Conservation (phyloP, 2,888 invertebrate species). For the Thymelicus sylvestris region DNA sequence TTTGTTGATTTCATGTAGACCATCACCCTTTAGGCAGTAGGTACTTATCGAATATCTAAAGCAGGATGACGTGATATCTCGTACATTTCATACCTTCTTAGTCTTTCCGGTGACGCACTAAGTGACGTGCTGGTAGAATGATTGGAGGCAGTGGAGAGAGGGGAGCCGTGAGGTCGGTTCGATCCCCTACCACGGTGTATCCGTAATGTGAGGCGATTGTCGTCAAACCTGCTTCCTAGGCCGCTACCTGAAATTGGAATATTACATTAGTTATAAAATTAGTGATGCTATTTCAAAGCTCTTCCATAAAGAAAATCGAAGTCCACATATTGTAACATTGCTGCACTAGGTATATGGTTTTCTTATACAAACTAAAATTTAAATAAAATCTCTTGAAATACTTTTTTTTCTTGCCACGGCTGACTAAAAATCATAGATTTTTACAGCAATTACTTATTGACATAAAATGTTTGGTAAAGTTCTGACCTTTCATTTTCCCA, state of each 20-base stretch:
- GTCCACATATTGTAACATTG: too few species aligned
- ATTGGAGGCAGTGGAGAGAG: constrained; percentile 88
- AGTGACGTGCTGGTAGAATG: constrained; percentile 88
- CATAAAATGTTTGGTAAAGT: too few species aligned
- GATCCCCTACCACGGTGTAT: constrained; percentile 95
- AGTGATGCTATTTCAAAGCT: too few species aligned
- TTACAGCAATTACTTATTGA: not conserved
- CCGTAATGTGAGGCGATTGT: constrained; percentile 94
- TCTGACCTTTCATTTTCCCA: constrained; percentile 50
- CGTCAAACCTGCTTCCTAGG: constrained; percentile 91
- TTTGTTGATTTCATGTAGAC: too few species aligned
- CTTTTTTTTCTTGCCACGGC: too few species aligned
- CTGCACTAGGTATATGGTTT: too few species aligned
- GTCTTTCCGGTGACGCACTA: constrained; percentile 87
- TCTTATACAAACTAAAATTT: too few species aligned
- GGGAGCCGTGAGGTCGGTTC: constrained; percentile 90
- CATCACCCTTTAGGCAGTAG: too few species aligned
- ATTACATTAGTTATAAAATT: too few species aligned
- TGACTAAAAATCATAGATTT: too few species aligned
- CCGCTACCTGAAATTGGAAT: constrained; percentile 80
- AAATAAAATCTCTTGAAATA: too few species aligned
- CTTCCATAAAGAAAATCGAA: too few species aligned
- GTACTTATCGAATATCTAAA: not conserved
- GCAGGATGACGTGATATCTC: not conserved
- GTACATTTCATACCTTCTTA: constrained; percentile 65